Base-by-base conservation (phyloP, 2,797 vertebrate species). In the Acanthornis magna region DNA sequence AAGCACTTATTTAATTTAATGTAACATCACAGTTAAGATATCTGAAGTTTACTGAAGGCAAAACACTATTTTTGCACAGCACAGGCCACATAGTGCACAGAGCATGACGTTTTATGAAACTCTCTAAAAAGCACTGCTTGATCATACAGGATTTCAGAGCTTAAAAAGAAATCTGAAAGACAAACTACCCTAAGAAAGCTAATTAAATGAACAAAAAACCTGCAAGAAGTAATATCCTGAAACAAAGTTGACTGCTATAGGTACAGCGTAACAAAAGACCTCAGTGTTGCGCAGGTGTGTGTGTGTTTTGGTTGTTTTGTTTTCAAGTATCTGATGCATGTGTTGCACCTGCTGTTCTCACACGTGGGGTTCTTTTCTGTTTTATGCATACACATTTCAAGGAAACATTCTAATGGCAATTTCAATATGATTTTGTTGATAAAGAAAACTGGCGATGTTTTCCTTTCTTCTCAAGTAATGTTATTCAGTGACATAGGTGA, bases 231-330 rank as follows among this genome's bases (percentile, higher is more conserved):
- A 29, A 76, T 58, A 27, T 17, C 19, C 51, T 57, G 57, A 91
- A 80, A 74, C 22, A 67, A 80, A 83, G 38, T 0, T 62, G 47
- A 55, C 53, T 71, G 16, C 25, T 60, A 7, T 6, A 60, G 2
- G 25, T 48, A 55, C 6, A 71, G 29, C 13, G 16, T 42, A 86
- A 78, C 22, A 14, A 54, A 0, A 85, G 30, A 55, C 13, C 22
- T 26, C 2, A 20, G 27, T 3, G 9, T 0, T 40, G 18, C 7
- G 7, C 6, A 15, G 5, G 5, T 32, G 21, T 9, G 25, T 6
- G 2, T 20, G 60, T 21, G 5, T 14, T 45, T 29, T 29, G 3
- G 0, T 8, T 54, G 53, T 23, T 87, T 58, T 65, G 9, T 38
- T 87, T 75, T 45, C 23, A 58, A 62, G 30, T 18, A 27, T 57